These are phyloP conservation scores for Patella pellucida DNA, from an alignment of 2,888 invertebrate genomes.

Conservation along the genomic window DNA sequence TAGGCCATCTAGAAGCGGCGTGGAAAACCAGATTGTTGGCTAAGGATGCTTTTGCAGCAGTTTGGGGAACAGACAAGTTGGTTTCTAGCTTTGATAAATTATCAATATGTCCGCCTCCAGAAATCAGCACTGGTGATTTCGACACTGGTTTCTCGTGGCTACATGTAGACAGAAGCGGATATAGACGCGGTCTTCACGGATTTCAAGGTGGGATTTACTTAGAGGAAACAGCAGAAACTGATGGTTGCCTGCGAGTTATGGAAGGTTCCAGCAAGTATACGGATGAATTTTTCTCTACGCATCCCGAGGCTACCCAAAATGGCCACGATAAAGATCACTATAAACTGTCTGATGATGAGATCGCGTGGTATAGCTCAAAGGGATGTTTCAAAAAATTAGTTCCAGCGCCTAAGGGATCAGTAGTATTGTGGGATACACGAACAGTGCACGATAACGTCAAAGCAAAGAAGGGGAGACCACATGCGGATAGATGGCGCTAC, in stretches of 20 bases:
- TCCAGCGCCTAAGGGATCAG: background rate
- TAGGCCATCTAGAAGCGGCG: background rate
- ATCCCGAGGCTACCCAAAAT: background rate
- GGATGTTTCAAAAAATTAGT: background rate
- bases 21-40: background rate
- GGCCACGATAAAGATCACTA: background rate
- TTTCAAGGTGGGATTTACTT: background rate
- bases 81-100: conserved; percentile 10
- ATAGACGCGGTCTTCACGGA: background rate
- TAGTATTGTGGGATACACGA: background rate
- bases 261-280: background rate
- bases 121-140: background rate
- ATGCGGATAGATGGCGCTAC: background rate
- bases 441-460: conserved; percentile 3
- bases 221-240: background rate
- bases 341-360: background rate
- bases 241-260: background rate
- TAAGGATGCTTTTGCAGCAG: background rate
- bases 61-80: background rate
- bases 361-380: background rate
- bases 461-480: background rate
- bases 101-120: background rate
- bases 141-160: background rate
- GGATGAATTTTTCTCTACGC: background rate
- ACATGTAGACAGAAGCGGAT: background rate